These are phyloP conservation scores for Scalopus aquaticus DNA, from an alignment of 2,113 vertebrate species.

Conservation along the genomic window DNA sequence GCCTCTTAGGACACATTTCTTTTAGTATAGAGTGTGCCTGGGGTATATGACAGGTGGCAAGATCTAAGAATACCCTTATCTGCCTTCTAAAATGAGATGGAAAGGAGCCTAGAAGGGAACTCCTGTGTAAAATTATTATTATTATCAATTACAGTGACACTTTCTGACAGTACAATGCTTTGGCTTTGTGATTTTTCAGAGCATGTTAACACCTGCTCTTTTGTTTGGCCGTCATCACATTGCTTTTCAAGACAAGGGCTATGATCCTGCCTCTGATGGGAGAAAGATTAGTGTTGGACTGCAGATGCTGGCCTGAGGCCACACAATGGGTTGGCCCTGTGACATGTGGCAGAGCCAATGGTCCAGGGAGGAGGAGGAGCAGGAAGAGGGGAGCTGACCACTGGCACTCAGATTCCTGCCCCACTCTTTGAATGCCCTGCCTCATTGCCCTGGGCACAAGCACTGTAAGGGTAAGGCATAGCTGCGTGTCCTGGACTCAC, in stretches of 20 bases:
- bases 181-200: neutral
- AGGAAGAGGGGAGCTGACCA: neutral
- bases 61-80: constrained; percentile 32
- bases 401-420: neutral
- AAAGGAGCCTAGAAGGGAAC: neutral
- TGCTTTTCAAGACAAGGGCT: neutral
- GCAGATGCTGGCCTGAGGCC: neutral
- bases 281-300: neutral
- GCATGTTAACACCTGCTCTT: neutral
- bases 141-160: constrained; percentile 30
- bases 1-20: neutral
- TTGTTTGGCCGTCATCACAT: neutral
- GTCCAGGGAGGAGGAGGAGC: neutral
- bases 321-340: neutral
- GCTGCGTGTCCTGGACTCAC: neutral
- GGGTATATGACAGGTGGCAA: constrained; percentile 20
- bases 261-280: neutral
- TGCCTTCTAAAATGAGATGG: neutral
- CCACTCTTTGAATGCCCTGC: neutral
- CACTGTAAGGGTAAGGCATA: neutral
- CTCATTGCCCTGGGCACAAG: neutral
- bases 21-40: constrained; percentile 12
- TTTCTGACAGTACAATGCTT: neutral
- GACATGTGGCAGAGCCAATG: neutral
- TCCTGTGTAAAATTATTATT: neutral